A percentile compares a stretch with the other conserved stretches of the same genome.
phyloP scores from a whole-genome alignment of 1,140 invertebrate genomes.

The Musca domestica region DNA sequence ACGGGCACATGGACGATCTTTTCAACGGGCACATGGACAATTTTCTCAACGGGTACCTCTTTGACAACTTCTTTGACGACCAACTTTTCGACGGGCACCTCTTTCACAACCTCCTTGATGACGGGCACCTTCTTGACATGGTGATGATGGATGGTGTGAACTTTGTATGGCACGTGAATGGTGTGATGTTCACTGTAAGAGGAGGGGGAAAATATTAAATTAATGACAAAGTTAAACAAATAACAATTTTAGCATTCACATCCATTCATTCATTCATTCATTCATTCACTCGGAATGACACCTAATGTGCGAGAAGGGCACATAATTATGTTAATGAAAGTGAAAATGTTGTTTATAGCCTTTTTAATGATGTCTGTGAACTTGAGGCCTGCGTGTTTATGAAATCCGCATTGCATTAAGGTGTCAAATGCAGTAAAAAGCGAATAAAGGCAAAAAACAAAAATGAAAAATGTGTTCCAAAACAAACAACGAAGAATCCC shows the following conservation, averaged over 20 bases:
- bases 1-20: constrained; percentile 41
- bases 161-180: constrained; percentile 64
- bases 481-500: no score
- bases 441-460: no score
- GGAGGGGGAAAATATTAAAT: constrained; percentile 4
- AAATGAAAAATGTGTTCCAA: no score
- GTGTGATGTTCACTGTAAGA: constrained; percentile 59
- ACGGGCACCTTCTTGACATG: constrained; percentile 61
- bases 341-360: no score
- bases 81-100: constrained; percentile 42
- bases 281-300: not conserved
- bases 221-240: not conserved
- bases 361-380: no score
- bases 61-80: constrained; percentile 42
- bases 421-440: no score
- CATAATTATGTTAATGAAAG: no score
- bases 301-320: no score
- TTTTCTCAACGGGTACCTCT: constrained; percentile 30
- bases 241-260: not conserved
- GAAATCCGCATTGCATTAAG: no score
- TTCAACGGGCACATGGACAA: constrained; percentile 44
- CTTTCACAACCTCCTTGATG: constrained; percentile 39
- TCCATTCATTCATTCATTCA: no score
- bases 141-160: constrained; percentile 67
- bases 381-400: no score